Evolutionary conservation across 2,797 vertebrate genomes (phyloP), one percentile per base, ranked within the genome.

Genomic region (Chelon labrosus): DNA sequence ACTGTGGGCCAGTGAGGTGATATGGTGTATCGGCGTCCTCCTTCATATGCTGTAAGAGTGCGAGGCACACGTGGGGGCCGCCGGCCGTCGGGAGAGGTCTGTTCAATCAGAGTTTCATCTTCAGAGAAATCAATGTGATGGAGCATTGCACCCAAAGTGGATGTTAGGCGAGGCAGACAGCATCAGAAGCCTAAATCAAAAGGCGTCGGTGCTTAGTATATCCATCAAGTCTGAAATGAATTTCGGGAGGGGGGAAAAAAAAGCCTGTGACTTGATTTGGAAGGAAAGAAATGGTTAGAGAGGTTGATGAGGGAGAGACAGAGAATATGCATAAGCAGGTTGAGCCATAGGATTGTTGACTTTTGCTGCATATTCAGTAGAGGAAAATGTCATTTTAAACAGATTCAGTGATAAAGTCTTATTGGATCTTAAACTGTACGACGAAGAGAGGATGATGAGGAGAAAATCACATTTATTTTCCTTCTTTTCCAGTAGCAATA

Each of bases 101-200:
- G 85, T 90, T 92, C 85, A 86, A 92, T 92, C 89, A 88, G 80
- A 83, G 83, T 91, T 91, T 87, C 88, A 85, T 91, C 89, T 92
- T 90, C 85, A 86, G 80, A 90, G 88, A 91, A 93, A 93, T 94
- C 93, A 89, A 88, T 91, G 79, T 85, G 86, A 90, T 90, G 83
- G 83, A 90, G 84, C 74, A 75, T 77, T 75, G 75, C 77, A 72
- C 84, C 87, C 85, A 90, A 90, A 90, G 88, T 92, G 88, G 82
- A 87, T 91, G 90, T 91, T 89, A 89, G 87, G 74, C 80, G 82
- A 90, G 88, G 87, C 82, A 86, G 86, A 81, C 86, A 64, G 87
- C 88, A 92, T 92, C 87, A 89, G 74, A 82, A 71, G 88, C 50
- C 85, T 86, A 92, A 93, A 94, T 93, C 89, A 93, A 91, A 92